Evolutionary conservation across 2,888 invertebrate genomes (phyloP).

Genomic region (Orthosia gothica): DNA sequence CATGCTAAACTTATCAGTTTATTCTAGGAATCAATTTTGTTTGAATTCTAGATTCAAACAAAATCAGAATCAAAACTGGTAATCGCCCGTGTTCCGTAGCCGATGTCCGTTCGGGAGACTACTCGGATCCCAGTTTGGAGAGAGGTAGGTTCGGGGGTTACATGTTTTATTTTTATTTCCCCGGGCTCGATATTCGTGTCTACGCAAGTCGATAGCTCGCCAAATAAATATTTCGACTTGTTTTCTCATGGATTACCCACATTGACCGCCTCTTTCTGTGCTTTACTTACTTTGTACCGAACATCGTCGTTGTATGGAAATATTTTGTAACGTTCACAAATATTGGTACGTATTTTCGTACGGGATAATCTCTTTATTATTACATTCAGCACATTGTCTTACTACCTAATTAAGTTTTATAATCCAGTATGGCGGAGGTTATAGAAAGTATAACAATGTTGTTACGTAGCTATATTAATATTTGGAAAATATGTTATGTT

Average conservation of each 20-base stretch:
- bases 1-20: not conserved
- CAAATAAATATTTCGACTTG: slow-evolving; percentile 73
- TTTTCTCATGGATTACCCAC: slow-evolving; percentile 72
- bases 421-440: slow-evolving; percentile 19
- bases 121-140: slow-evolving; percentile 34
- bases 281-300: slow-evolving; percentile 67
- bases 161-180: slow-evolving; percentile 43
- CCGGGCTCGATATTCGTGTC: slow-evolving; percentile 43
- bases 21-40: slow-evolving; percentile 14
- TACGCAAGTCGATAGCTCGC: slow-evolving; percentile 66
- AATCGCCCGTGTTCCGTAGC: slow-evolving; percentile 29
- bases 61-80: slow-evolving; percentile 22
- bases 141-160: slow-evolving; percentile 24
- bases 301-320: slow-evolving; percentile 47
- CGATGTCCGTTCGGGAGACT: slow-evolving; percentile 29
- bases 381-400: slow-evolving; percentile 48
- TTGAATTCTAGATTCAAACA: slow-evolving; percentile 28
- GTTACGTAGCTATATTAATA: slow-evolving; percentile 2
- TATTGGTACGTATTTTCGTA: slow-evolving; percentile 49
- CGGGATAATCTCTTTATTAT: slow-evolving; percentile 48
- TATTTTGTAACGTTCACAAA: slow-evolving; percentile 57
- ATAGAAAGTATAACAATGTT: slow-evolving; percentile 29
- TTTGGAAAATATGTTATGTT: slow-evolving; percentile 1
- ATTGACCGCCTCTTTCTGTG: slow-evolving; percentile 73
- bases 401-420: slow-evolving; percentile 51